Evolutionary conservation across 2,113 vertebrate genomes (phyloP), one percentile per base, ranked within the genome.

Genomic region (Eubucco bourcierii): DNA sequence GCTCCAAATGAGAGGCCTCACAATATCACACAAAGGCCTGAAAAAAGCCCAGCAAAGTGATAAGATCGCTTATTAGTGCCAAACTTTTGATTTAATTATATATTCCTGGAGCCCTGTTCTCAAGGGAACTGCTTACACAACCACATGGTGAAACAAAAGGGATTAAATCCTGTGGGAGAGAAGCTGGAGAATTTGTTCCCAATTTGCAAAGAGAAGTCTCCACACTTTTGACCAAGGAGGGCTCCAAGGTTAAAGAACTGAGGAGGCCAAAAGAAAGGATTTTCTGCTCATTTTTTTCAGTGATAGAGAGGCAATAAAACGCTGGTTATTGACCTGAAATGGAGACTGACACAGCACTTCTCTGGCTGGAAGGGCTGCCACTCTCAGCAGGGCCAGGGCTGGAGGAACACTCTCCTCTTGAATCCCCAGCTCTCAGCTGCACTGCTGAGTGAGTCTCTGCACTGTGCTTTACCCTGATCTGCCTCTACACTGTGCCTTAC

Each of bases 71-170:
- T 94, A 93, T 96, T 96, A 65, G 65, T 94, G 96, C 97, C 96
- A 96, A 97, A 96, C 18, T 53, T 92, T 58, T 34, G 10, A 85
- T 96, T 97, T 97, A 97, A 98, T 97, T 97, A 96, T 93, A 97
- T 70, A 96, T 95, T 96, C 96, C 91, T 61, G 84, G 64, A 87
- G 87, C 91, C 86, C 53, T 80, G 88, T 95, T 95, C 96, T 93
- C 95, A 87, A 55, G 56, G 96, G 96, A 98, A 96, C 96, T 95
- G 58, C 96, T 97, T 97, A 95, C 95, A 95, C 93, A 94, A 95
- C 94, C 79, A 46, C 85, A 74, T 63, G 89, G 96, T 60, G 80
- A 97, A 96, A 98, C 97, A 97, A 97, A 97, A 73, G 83, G 93
- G 95, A 97, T 97, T 97, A 97, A 87, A 95, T 80, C 67, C 76